Percentiles rank a stretch among this genome's conserved stretches.
phyloP scores from a whole-genome alignment of 2,888 invertebrate species.

The Choreutis nemorana region DNA sequence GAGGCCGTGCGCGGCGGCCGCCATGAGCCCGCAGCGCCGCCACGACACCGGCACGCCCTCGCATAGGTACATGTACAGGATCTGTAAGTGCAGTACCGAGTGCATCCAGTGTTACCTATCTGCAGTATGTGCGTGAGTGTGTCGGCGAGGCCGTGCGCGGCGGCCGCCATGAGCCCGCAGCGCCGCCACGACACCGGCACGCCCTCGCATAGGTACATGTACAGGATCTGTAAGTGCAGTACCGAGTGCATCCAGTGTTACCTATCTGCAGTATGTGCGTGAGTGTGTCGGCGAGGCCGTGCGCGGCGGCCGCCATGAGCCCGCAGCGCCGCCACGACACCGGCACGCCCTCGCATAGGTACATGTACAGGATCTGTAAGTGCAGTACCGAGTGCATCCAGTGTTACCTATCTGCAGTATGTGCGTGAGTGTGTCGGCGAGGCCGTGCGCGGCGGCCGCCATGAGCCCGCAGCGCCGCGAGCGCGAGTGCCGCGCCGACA shows the following conservation, averaged over 20 bases:
- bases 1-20: constrained; percentile 74
- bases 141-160: constrained; percentile 72
- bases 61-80: constrained; percentile 79
- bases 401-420: constrained; percentile 74
- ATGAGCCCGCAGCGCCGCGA: constrained; percentile 77
- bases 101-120: too few relatives aligned
- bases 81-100: too few relatives aligned
- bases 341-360: constrained; percentile 79
- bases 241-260: too few relatives aligned
- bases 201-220: constrained; percentile 81
- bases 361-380: constrained; percentile 80
- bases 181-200: constrained; percentile 75
- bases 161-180: constrained; percentile 82
- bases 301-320: constrained; percentile 80
- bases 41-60: constrained; percentile 81
- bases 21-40: constrained; percentile 78
- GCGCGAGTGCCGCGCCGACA: constrained; percentile 79
- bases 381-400: too few relatives aligned
- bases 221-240: constrained; percentile 80
- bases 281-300: constrained; percentile 73
- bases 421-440: constrained; percentile 71
- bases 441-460: constrained; percentile 79
- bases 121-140: constrained; percentile 74
- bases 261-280: constrained; percentile 77
- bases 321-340: constrained; percentile 76